Conservation (phyloP, 1,140 invertebrate genomes). For the Agrypnia vestita region DNA sequence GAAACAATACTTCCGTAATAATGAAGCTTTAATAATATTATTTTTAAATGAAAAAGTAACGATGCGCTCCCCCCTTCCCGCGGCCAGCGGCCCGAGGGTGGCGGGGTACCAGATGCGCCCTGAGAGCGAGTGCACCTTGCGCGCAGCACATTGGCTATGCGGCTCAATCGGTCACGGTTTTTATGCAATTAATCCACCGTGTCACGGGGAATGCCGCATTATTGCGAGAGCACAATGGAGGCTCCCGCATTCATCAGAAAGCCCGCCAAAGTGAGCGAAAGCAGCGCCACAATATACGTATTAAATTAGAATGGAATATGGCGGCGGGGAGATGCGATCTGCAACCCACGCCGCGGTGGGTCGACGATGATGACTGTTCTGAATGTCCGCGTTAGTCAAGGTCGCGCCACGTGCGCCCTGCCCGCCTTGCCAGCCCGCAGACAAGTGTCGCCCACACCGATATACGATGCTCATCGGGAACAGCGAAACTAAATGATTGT, state of each 20-base stretch:
- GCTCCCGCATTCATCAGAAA: constrained; percentile 34
- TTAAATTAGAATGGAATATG: constrained; percentile 48
- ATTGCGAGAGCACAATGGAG: constrained; percentile 29
- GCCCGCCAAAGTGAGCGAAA: background rate
- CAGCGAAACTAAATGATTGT: background rate
- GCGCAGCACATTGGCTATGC: constrained; percentile 36
- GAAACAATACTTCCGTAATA: no score
- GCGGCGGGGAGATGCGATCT: constrained; percentile 44
- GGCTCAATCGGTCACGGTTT: constrained; percentile 49
- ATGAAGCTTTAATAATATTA: background rate
- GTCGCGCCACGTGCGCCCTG: constrained; percentile 29
- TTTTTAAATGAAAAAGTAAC: background rate
- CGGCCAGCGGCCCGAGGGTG: background rate
- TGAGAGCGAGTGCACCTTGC: constrained; percentile 32
- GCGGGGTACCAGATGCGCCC: constrained; percentile 11
- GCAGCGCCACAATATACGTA: constrained; percentile 22
- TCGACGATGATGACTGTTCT: constrained; percentile 43
- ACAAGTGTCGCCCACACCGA: background rate
- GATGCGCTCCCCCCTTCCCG: background rate
- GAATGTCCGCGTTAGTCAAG: constrained; percentile 55
- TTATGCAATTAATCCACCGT: constrained; percentile 50
- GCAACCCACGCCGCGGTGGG: constrained; percentile 1
- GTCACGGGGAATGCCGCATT: constrained; percentile 30
- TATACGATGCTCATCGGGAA: background rate
- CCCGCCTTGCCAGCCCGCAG: background rate